Evolutionary conservation across 2,888 invertebrate species (phyloP), one percentile per base, ranked within the genome.

Genomic region (Andrena chrysosceles): DNA sequence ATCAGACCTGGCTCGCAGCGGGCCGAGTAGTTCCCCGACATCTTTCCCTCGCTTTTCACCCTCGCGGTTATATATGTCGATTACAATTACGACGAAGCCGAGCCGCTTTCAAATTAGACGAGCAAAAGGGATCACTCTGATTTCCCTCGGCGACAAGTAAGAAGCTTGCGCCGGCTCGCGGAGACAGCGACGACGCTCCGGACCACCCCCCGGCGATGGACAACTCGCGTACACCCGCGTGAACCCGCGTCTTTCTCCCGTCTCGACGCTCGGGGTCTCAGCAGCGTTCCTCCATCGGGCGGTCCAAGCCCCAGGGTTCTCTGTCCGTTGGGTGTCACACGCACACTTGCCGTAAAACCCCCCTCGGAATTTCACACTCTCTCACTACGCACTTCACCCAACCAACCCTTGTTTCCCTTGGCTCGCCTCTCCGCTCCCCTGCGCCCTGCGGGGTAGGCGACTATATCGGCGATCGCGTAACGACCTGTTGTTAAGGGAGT

Each of bases 1-100:
- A 99, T 91, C 82, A 99, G 95, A 62, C 99, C 99, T 72, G 97
- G 96, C 90, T 96, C 95, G 95, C 99, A 99, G 66, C 90, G 89
- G 31, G 91, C 86, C 80, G 93, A 75, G 77, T 93, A 92, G 64
- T 93, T 93, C 2, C 90, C 91, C 77, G 92, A 89, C 93, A 93
- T 93, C 76, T 86, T 88, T 89, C 33, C n/a, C 49, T 63, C 54
- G 48, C 13, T 29, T 13, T 4, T 63, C 63, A 26, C 31, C 26
- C 20, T 16, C 42, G 42, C 42, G 13, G 13, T 42, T 42, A 42
- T 42, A 16, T 16, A 16, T 16, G 26, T 42, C 42, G 16, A 42
- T 16, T 16, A 16, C 42, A 42, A 16, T 42, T 42, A 16, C 42
- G 42, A 42, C 42, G 4, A 16, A 16, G 42, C 42, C 16, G 16